Percentiles rank a stretch among this genome's conserved stretches.
These are phyloP conservation scores for Anabas testudineus DNA, from an alignment of 2,797 vertebrate species.

Conservation along the genomic window DNA sequence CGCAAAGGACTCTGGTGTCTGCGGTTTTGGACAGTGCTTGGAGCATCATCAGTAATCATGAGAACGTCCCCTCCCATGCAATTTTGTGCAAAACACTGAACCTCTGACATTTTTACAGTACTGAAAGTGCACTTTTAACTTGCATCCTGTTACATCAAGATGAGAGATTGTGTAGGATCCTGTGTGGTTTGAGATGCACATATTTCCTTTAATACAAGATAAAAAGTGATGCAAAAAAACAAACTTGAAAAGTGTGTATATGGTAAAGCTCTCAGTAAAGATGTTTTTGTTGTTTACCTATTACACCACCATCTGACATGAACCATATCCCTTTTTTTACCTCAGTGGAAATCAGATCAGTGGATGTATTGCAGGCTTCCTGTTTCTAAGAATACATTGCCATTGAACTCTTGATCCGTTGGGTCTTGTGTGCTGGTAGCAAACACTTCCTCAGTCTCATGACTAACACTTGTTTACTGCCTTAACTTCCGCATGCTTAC, in stretches of 20 bases:
- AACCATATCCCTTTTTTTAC: conserved; percentile 51
- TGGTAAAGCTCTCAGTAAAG: neutral
- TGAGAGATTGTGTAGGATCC: neutral
- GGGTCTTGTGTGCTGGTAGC: conserved; percentile 54
- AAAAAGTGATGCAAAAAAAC: neutral
- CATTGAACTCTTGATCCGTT: conserved; percentile 70
- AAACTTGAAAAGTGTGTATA: neutral
- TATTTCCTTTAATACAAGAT: conserved; percentile 6
- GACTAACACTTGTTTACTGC: conserved; percentile 76
- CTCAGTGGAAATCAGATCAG: conserved; percentile 57
- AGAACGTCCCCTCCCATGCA: neutral
- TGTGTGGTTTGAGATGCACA: conserved; percentile 12
- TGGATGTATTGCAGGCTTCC: conserved; percentile 72
- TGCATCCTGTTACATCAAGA: conserved; percentile 33
- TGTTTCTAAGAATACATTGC: conserved; percentile 81
- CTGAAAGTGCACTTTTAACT: conserved; percentile 5
- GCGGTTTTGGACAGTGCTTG: conserved; percentile 18
- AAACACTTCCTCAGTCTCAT: conserved; percentile 74
- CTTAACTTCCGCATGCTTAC: conserved; percentile 53
- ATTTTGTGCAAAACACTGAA: conserved; percentile 19
- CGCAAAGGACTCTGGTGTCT: conserved; percentile 26
- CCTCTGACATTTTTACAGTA: conserved; percentile 8
- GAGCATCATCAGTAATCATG: conserved; percentile 1
- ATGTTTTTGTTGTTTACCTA: conserved; percentile 40
- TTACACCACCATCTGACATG: conserved; percentile 9